These are phyloP conservation scores for Rhinoderma darwinii DNA, from an alignment of 2,113 vertebrate species.

Conservation along the genomic window DNA sequence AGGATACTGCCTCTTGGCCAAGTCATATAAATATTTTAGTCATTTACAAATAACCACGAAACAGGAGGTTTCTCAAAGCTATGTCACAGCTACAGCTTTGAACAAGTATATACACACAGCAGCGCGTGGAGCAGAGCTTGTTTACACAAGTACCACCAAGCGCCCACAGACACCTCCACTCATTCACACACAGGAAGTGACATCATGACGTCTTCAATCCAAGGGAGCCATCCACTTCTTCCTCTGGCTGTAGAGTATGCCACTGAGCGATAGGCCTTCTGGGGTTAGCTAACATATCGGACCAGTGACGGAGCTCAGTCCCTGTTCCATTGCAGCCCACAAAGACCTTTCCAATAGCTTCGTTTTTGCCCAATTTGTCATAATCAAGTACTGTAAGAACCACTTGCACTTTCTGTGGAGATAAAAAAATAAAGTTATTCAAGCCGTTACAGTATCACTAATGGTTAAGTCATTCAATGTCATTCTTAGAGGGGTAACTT, in stretches of 20 bases:
- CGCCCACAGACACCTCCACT: constrained; percentile 57
- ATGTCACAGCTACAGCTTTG: constrained; percentile 57
- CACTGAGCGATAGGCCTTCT: constrained; percentile 85
- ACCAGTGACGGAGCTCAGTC: constrained; percentile 84
- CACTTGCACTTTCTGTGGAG: constrained; percentile 76
- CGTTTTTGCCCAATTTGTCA: constrained; percentile 81
- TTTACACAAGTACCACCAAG: constrained; percentile 43
- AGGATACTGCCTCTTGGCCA: constrained; percentile 60
- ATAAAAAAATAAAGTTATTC: not conserved
- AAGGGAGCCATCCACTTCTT: constrained; percentile 79
- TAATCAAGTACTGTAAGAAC: constrained; percentile 77
- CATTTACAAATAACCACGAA: constrained; percentile 60
- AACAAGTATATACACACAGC: constrained; percentile 58
- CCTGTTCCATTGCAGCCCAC: constrained; percentile 82
- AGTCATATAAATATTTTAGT: constrained; percentile 57
- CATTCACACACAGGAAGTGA: constrained; percentile 35
- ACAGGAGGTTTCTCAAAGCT: constrained; percentile 59
- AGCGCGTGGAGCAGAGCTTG: not conserved
- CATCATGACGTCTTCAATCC: constrained; percentile 78
- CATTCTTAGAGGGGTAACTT: not conserved
- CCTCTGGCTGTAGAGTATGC: constrained; percentile 79
- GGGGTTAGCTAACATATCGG: constrained; percentile 87
- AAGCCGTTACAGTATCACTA: not conserved
- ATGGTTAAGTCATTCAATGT: not conserved
- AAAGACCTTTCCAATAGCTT: constrained; percentile 82